Conservation (phyloP, 1,140 invertebrate genomes). For the Trichonephila clavata region DNA sequence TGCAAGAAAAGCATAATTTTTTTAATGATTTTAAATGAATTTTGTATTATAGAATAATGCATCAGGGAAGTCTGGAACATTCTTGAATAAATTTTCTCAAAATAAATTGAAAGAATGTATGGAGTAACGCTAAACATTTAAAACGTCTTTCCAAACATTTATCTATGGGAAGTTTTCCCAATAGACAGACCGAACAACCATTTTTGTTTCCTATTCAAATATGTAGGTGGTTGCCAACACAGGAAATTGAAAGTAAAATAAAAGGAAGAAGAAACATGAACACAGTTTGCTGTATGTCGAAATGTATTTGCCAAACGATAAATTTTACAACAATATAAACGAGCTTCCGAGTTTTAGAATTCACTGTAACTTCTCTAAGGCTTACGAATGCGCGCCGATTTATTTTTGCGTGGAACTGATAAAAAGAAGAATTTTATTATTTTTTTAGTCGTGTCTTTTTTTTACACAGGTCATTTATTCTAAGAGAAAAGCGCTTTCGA, state of each 20-base stretch:
- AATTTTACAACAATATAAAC: constrained; percentile 54
- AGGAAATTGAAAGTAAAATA: background rate
- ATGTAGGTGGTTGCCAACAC: background rate
- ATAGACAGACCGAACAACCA: background rate
- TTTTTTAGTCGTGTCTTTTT: constrained; percentile 50
- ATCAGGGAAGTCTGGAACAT: too few species aligned
- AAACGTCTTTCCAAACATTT: background rate
- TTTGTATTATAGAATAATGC: too few species aligned
- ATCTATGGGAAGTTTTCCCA: background rate
- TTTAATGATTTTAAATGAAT: too few species aligned
- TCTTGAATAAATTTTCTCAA: too few species aligned
- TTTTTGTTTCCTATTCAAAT: background rate
- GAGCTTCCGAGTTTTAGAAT: constrained; percentile 47
- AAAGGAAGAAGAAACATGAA: background rate
- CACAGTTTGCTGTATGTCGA: constrained; percentile 4
- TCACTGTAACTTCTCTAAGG: background rate
- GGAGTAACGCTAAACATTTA: background rate
- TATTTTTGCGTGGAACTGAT: background rate
- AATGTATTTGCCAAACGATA: constrained; percentile 54
- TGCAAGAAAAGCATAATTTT: too few species aligned
- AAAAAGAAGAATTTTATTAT: constrained; percentile 62
- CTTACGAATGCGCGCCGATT: background rate
- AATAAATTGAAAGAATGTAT: too few species aligned
- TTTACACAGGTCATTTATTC: background rate
- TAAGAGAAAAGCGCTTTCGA: too few species aligned